Evolutionary conservation across 2,888 invertebrate genomes (phyloP).

Genomic region (Temnothorax rugatulus): DNA sequence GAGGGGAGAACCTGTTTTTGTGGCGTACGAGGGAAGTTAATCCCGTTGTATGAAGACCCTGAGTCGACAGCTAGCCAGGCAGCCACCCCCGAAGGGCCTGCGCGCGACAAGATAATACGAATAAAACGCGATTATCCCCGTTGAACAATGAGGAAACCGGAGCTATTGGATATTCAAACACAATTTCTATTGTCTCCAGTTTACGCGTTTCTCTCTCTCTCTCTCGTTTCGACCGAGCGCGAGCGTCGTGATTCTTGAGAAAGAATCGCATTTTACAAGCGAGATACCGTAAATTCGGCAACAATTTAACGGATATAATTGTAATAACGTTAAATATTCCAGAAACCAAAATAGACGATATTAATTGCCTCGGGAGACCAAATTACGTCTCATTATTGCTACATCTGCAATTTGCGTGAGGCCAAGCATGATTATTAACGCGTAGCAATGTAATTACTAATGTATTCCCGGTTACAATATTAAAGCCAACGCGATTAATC

Average conservation of each 20-base stretch:
- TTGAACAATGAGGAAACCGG: conserved; percentile 46
- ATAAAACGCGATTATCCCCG: conserved; percentile 64
- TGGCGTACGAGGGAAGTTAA: conserved; percentile 49
- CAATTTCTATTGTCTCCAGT: conserved; percentile 54
- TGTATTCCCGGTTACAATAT: conserved; percentile 47
- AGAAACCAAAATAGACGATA: conserved; percentile 12
- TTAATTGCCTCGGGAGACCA: conserved; percentile 23
- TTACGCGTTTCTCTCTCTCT: conserved; percentile 22
- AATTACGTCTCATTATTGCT: conserved; percentile 37
- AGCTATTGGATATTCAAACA: conserved; percentile 59
- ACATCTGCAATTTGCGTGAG: conserved; percentile 31
- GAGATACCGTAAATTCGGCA: background rate
- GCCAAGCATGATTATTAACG: conserved; percentile 51
- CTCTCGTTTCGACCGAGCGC: background rate
- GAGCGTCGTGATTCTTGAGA: background rate
- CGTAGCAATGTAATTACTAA: conserved; percentile 46
- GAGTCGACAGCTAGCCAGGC: conserved; percentile 32
- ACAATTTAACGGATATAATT: background rate
- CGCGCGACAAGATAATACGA: conserved; percentile 61
- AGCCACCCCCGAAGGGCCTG: conserved; percentile 50
- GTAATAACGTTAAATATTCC: background rate
- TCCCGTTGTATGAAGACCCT: conserved; percentile 47
- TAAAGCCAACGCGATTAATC: conserved; percentile 49
- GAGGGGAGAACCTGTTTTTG: conserved; percentile 53
- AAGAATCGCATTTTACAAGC: background rate